Base-by-base conservation (phyloP, 1,140 invertebrate species). In the Magallana ariakensis region DNA sequence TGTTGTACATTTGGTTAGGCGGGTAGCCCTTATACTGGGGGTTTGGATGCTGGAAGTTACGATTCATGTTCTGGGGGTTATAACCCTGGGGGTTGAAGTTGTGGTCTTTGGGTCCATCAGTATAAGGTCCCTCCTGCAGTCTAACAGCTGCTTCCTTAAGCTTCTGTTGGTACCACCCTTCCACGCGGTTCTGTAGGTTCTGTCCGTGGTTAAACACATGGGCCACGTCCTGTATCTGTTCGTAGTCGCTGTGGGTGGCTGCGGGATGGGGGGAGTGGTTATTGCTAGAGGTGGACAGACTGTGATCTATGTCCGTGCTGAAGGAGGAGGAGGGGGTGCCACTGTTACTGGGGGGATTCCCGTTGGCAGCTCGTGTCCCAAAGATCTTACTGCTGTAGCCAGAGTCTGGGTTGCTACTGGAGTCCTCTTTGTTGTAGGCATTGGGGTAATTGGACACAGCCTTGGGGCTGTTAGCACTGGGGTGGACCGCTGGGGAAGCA, bases 371-470 rank as follows among this genome's bases (percentile, higher is more conserved):
- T 11, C 88, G 80, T 55, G 58, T 88, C 13, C 92, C 90, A 75
- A 90, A 92, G 55, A 92, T 92, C 81, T 91, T 92, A 88, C 93
- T 93, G 84, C 92, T 93, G 85, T 94, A 94, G 4, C 93, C 93
- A 19, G 92, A 93, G 75, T 94, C 93, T 15, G 92, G 93, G 85
- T 94, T 94, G 86, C 93, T 94, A 87, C 93, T 93, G n/a, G 91
- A 93, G 83, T 93, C 92, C 82, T 93, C 88, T 55, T 70, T 87
- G 54, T 57, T 85, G 57, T 88, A 88, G n/a, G 84, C 90, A 85
- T 85, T 85, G 11, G 57, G 87, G 54, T 88, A 85, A 60, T 88
- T 88, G 55, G 87, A 58, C 7, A 82, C 56, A 60, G 26, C 53
- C 53, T 84, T 81, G n/a, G 58, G 11, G 53, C 53, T 60, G 60